Evolutionary conservation across 2,888 invertebrate species (phyloP).

Genomic region (Troides helena): DNA sequence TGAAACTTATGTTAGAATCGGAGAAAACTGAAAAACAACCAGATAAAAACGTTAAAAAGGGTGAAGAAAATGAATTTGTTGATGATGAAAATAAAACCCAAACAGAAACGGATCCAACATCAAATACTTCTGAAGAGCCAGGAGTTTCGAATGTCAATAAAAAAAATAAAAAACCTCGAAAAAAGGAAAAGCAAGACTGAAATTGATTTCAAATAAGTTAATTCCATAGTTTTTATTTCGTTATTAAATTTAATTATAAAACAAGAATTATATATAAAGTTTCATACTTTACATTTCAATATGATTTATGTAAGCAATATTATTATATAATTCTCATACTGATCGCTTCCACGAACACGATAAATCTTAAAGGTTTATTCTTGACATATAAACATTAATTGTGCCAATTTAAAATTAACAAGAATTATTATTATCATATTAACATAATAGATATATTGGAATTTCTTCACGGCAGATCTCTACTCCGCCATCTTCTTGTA

Average conservation of each 20-base stretch:
- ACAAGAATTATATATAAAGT: too few relatives aligned
- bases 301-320: too few relatives aligned
- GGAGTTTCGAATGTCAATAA: conserved; percentile 1
- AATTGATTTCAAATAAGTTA: background rate
- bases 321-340: too few relatives aligned
- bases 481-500: background rate
- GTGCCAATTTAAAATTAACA: too few relatives aligned
- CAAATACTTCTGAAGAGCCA: background rate
- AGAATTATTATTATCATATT: background rate
- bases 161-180: conserved; percentile 2
- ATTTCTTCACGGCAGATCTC: conserved; percentile 4
- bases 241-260: too few relatives aligned
- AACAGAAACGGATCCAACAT: background rate
- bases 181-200: conserved; percentile 29
- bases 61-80: conserved; percentile 11
- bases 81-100: background rate
- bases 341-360: too few relatives aligned
- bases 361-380: too few relatives aligned
- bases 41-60: conserved; percentile 2
- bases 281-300: too few relatives aligned
- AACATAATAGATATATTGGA: conserved; percentile 1
- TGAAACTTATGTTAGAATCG: conserved; percentile 33
- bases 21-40: conserved; percentile 8
- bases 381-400: too few relatives aligned
- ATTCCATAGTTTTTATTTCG: background rate